Base-by-base conservation (phyloP, 2,888 invertebrate species). In the Heliothis peltigera region DNA sequence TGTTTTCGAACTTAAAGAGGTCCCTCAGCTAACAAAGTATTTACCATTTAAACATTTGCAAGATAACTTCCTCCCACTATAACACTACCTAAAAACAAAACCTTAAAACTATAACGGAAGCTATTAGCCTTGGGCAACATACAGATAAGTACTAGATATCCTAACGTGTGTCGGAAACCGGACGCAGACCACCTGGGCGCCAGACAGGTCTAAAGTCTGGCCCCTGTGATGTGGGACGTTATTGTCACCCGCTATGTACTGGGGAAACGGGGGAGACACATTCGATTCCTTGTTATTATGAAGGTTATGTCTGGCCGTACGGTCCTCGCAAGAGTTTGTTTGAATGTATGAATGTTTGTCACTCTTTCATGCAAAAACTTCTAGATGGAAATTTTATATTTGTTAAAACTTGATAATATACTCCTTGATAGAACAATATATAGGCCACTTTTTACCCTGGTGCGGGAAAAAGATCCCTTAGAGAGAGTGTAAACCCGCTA, bases 141-240 rank as follows among this genome's bases (percentile, higher is more conserved):
- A 32, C 47, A 12, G 17, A 57, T 39, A 39, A n/a, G 39, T n/a
- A n/a, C n/a, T 76, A 79, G 57, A 51, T 21, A 48, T 25, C 19
- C 51, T 54, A 46, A 79, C 49, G 68, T 52, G 43, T 28, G 2
- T 44, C 77, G 80, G 77, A 79, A 77, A 71, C 68, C 69, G 69
- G 72, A 76, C 25, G 28, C 48, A 22, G 10, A 35, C 25, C 53
- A 61, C 60, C 60, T 57, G 56, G 28, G 15, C 19, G 19, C 53
- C 32, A 60, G 64, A 44, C 47, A 21, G 6, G 32, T 7, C 43
- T 44, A 63, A 42, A 55, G 19, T 7, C n/a, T 70, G 21, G 52
- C 25, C 43, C 47, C 43, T 39, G 39, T 42, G 18, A 48, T 28
- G 18, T 46, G 22, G 46, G 10, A 19, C 25, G 39, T 46, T n/a